phyloP scores from a whole-genome alignment of 92 coral and sea anemone genomes.

The Parazoanthus swiftii region DNA sequence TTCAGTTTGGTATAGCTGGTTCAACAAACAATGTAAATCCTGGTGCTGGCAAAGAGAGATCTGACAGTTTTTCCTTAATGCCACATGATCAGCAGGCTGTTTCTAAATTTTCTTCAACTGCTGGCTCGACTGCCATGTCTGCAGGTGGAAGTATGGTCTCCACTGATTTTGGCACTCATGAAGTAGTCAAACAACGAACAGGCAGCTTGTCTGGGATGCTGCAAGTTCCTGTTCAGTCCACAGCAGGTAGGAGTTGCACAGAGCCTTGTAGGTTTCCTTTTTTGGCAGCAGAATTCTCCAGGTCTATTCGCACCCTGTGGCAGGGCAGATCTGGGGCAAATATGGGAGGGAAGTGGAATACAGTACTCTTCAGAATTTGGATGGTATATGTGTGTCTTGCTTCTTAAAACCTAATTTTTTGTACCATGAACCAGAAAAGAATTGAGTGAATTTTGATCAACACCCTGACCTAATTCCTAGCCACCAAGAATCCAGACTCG shows the following conservation, averaged over 20 bases:
- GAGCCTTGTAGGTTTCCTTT: no score
- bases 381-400: no score
- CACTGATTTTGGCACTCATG: not conserved
- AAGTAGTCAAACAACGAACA: not conserved
- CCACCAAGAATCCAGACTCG: no score
- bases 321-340: no score
- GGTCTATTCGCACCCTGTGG: no score
- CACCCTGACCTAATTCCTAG: no score
- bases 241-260: not conserved
- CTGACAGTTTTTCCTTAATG: conserved; percentile 18
- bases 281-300: no score
- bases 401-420: no score
- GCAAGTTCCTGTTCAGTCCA: conserved; percentile 4
- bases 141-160: not conserved
- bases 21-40: not conserved
- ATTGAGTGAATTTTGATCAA: no score
- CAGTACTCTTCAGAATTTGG: no score
- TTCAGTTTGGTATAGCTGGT: not conserved
- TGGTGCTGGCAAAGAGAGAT: not conserved
- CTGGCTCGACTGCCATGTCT: not conserved
- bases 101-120: not conserved
- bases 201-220: conserved; percentile 3
- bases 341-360: no score
- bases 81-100: conserved; percentile 6
- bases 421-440: no score